phyloP scores from a whole-genome alignment of 2,888 invertebrate genomes.

The Drosophila setosimentum region DNA sequence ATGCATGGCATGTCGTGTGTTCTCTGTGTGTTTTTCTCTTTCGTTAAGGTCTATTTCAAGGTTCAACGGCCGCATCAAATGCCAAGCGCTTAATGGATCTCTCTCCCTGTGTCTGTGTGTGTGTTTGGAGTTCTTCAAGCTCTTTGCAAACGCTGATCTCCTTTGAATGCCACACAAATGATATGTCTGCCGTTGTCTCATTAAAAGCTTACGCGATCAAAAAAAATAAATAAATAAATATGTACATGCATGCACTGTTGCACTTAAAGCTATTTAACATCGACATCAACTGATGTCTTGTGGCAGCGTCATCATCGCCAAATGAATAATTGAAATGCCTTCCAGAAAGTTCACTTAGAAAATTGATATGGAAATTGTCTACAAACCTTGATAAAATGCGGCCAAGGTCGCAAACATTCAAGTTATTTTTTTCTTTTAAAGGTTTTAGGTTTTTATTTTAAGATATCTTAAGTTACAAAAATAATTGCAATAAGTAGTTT shows the following conservation, averaged over 20 bases:
- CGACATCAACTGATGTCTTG: background rate
- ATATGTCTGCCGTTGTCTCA: conserved; percentile 60
- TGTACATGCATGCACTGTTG: conserved; percentile 57
- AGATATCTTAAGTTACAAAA: background rate
- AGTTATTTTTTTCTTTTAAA: background rate
- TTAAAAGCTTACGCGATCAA: conserved; percentile 65
- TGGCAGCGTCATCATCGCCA: conserved; percentile 28
- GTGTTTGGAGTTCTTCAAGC: conserved; percentile 34
- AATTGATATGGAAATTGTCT: background rate
- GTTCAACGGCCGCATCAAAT: conserved; percentile 75
- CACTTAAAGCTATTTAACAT: conserved; percentile 33
- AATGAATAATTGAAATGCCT: conserved; percentile 36
- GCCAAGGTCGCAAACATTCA: background rate
- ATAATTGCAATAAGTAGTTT: background rate
- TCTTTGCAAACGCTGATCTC: conserved; percentile 53
- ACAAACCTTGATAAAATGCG: background rate
- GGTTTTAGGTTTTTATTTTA: too few species aligned
- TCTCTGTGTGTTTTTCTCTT: conserved; percentile 60
- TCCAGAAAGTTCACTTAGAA: conserved; percentile 27
- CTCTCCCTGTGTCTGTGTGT: conserved; percentile 7
- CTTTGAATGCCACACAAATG: conserved; percentile 59
- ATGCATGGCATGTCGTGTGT: conserved; percentile 48
- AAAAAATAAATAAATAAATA: background rate
- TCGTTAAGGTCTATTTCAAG: conserved; percentile 73
- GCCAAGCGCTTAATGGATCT: conserved; percentile 63